phyloP scores from a whole-genome alignment of 2,113 vertebrate species.

The Oncorhynchus keta region DNA sequence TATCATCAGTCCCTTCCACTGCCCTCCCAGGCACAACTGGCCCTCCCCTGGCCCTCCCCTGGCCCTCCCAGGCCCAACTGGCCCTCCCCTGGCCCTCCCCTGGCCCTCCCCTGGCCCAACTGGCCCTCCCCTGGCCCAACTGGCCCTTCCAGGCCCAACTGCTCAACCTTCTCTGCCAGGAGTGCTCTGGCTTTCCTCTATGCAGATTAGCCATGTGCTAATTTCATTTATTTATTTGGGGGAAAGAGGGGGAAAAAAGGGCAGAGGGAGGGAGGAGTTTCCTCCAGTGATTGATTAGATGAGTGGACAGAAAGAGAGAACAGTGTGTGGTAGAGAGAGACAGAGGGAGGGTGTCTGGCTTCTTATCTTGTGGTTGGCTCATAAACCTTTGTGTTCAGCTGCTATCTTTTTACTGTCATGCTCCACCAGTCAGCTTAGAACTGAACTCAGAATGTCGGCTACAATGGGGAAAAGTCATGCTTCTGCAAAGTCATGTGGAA shows the following conservation, averaged over 20 bases:
- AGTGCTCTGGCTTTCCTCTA: constrained; percentile 81
- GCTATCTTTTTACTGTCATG: background rate
- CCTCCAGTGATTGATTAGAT: constrained; percentile 57
- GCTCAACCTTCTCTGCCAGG: constrained; percentile 83
- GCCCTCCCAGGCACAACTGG: constrained; percentile 58
- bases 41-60: constrained; percentile 31
- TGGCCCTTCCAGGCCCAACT: constrained; percentile 50
- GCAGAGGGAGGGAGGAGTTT: constrained; percentile 33
- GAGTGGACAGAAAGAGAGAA: constrained; percentile 45
- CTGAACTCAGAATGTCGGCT: background rate
- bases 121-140: too few species aligned
- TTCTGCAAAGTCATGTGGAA: background rate
- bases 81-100: too few species aligned
- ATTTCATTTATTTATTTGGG: constrained; percentile 77
- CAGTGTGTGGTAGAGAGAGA: background rate
- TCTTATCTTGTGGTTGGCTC: background rate
- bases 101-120: background rate
- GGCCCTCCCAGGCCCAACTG: too few species aligned
- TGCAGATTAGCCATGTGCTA: constrained; percentile 99
- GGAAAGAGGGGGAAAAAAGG: constrained; percentile 24
- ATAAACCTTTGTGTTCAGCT: background rate
- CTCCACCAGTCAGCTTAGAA: background rate
- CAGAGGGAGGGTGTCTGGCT: background rate
- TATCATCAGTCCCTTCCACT: constrained; percentile 45
- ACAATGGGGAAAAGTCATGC: background rate